A percentile compares a stretch with the other conserved stretches of the same genome.
Evolutionary conservation across 2,888 invertebrate genomes (phyloP).

Genomic region (Drosophila ochracea): DNA sequence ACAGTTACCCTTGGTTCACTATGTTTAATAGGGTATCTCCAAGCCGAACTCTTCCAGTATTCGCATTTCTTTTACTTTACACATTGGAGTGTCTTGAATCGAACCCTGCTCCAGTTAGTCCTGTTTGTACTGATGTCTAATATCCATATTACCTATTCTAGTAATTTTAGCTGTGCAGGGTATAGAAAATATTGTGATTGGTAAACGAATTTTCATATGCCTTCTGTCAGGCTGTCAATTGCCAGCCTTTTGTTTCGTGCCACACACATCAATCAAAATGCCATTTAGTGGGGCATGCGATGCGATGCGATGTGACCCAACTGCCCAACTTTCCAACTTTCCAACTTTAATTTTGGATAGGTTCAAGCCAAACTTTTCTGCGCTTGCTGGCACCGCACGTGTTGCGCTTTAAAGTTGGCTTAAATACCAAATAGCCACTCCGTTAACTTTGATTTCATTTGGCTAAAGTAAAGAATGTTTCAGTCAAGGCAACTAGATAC

Average conservation of each 20-base stretch:
- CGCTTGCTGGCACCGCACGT: constrained; percentile 54
- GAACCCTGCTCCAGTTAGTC: neutral
- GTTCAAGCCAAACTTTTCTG: constrained; percentile 13
- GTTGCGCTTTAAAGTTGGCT: constrained; percentile 70
- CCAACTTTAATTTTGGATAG: constrained; percentile 23
- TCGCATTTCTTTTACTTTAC: neutral
- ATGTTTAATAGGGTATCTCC: neutral
- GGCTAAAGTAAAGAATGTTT: neutral
- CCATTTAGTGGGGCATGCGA: constrained; percentile 67
- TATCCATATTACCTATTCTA: neutral
- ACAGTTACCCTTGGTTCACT: neutral
- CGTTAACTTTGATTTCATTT: constrained; percentile 56
- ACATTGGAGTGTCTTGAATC: neutral
- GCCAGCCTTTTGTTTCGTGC: constrained; percentile 50
- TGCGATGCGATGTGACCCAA: constrained; percentile 23
- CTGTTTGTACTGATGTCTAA: neutral
- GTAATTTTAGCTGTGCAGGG: neutral
- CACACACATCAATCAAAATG: constrained; percentile 75
- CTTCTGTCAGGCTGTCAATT: constrained; percentile 53
- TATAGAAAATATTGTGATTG: constrained; percentile 32
- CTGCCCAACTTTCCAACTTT: constrained; percentile 13
- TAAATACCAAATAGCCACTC: constrained; percentile 27
- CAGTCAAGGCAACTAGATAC: constrained; percentile 3
- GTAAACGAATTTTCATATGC: constrained; percentile 29
- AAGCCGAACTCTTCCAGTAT: neutral